A percentile compares a stretch with the other conserved stretches of the same genome.
Evolutionary conservation across 2,797 vertebrate genomes (phyloP).

Genomic region (Esox masquinongy): DNA sequence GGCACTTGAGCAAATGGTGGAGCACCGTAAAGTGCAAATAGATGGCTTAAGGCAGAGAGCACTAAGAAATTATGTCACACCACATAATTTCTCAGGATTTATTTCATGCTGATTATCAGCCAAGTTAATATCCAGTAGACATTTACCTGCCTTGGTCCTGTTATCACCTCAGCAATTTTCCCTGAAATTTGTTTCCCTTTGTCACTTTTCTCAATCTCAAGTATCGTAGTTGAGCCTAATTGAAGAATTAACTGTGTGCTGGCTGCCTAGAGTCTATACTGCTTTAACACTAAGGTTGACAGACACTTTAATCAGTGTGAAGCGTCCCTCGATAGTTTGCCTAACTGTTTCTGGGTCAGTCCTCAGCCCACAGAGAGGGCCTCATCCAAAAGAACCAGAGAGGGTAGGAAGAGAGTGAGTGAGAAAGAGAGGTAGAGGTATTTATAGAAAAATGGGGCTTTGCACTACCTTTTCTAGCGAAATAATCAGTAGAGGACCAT

Average conservation of each 20-base stretch:
- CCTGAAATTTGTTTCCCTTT: not conserved
- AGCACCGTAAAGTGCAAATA: no score
- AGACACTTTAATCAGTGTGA: slow-evolving; percentile 68
- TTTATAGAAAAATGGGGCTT: slow-evolving; percentile 88
- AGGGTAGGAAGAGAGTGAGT: slow-evolving; percentile 33
- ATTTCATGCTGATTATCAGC: not conserved
- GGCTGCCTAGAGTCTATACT: slow-evolving; percentile 5
- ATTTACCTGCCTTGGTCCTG: not conserved
- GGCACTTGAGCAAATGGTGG: no score
- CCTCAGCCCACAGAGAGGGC: slow-evolving; percentile 77
- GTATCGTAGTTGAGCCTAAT: slow-evolving; percentile 46
- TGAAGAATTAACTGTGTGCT: slow-evolving; percentile 39
- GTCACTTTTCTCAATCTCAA: not conserved
- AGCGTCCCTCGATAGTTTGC: slow-evolving; percentile 71
- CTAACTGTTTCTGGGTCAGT: slow-evolving; percentile 80
- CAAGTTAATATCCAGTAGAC: not conserved
- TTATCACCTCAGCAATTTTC: not conserved
- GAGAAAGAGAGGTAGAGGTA: slow-evolving; percentile 59
- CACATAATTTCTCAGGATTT: not conserved
- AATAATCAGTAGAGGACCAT: slow-evolving; percentile 77
- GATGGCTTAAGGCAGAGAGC: no score
- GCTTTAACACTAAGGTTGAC: slow-evolving; percentile 48
- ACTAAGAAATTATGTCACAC: no score
- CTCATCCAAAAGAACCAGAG: slow-evolving; percentile 61
- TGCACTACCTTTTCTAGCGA: slow-evolving; percentile 78